Evolutionary conservation across 2,888 invertebrate species (phyloP).

Genomic region (Tipula confusa): DNA sequence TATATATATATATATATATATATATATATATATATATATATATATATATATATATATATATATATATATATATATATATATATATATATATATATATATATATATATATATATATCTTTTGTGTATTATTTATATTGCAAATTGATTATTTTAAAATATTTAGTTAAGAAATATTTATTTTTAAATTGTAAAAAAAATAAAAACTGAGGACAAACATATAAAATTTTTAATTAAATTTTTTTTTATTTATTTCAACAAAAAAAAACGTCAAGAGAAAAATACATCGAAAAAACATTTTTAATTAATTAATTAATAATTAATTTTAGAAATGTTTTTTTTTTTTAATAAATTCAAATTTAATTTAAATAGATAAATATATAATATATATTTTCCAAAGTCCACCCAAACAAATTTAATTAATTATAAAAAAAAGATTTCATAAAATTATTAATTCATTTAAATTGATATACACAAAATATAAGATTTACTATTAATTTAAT

Average conservation of each 20-base stretch:
- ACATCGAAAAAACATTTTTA: not conserved
- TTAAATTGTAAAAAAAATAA: slow-evolving; percentile 7
- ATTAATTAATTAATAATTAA: not conserved
- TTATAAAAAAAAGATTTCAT: not conserved
- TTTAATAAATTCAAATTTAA: not conserved
- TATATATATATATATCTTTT: not conserved
- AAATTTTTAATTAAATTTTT: not conserved
- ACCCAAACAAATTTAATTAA: slow-evolving; percentile 20
- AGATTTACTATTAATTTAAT: not conserved
- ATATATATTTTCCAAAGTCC: not conserved
- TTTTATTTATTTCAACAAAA: not conserved
- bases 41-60: not conserved
- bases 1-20: not conserved
- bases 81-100: not conserved
- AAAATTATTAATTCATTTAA: too few species aligned
- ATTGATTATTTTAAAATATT: not conserved
- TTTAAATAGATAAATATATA: slow-evolving; percentile 25
- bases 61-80: not conserved
- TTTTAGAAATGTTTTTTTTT: not conserved
- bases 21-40: not conserved
- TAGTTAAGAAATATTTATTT: not conserved
- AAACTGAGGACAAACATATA: slow-evolving; percentile 9
- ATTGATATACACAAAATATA: not conserved
- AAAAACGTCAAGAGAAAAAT: slow-evolving; percentile 6
- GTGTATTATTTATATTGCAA: slow-evolving; percentile 14